Evolutionary conservation across 2,888 invertebrate genomes (phyloP).

Genomic region (Eupithecia abbreviata): DNA sequence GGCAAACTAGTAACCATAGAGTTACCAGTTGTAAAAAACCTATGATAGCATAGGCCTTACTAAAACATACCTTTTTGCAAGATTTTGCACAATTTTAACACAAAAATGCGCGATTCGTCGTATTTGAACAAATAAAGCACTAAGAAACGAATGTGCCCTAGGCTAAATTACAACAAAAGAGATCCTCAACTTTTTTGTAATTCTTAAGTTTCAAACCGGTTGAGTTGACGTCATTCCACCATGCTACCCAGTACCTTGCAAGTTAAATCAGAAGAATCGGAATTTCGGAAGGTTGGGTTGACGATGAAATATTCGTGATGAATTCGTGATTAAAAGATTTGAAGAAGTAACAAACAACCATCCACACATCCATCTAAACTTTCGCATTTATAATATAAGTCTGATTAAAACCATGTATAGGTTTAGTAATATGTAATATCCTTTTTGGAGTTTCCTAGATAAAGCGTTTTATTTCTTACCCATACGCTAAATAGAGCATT

Average conservation of each 20-base stretch:
- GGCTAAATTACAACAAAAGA: conserved; percentile 2
- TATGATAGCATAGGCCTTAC: not conserved
- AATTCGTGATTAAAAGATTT: too few species aligned
- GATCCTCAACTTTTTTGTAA: not conserved
- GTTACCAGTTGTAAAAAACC: too few species aligned
- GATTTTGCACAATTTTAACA: not conserved
- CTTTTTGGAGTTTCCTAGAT: not conserved
- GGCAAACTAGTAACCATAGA: not conserved
- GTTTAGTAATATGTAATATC: too few species aligned
- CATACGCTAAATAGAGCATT: not conserved
- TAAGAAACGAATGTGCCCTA: not conserved
- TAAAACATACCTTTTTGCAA: not conserved
- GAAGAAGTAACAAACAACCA: too few species aligned
- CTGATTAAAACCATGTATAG: too few species aligned
- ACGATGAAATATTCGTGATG: not conserved
- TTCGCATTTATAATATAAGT: too few species aligned
- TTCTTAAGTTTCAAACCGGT: not conserved
- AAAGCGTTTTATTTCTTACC: not conserved
- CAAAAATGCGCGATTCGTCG: not conserved
- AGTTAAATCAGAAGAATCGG: not conserved
- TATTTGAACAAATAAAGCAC: not conserved
- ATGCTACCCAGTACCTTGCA: not conserved
- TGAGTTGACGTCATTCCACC: not conserved
- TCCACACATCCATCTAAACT: too few species aligned
- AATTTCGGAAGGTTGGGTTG: not conserved